A percentile compares a stretch with the other conserved stretches of the same genome.
Conservation (phyloP, 2,888 invertebrate genomes). For the Drosophila kokeensis region DNA sequence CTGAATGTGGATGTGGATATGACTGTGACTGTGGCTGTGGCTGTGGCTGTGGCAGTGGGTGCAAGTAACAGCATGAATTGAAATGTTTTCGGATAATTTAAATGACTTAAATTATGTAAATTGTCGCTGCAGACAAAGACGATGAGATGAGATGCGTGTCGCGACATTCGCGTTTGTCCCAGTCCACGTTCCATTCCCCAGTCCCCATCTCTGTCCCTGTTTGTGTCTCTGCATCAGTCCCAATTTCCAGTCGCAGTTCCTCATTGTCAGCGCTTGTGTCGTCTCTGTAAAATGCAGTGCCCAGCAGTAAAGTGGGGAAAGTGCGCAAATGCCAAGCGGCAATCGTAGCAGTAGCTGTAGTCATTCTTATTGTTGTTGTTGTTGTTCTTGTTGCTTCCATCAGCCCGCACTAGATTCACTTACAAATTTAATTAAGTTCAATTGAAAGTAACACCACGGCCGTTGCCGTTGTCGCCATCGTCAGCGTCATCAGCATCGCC, state of each 20-base stretch:
- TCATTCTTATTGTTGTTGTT: neutral
- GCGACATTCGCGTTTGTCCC: constrained; percentile 32
- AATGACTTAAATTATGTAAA: constrained; percentile 84
- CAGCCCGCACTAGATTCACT: constrained; percentile 85
- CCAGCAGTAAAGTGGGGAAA: constrained; percentile 23
- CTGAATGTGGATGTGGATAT: constrained; percentile 5
- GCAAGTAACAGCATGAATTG: constrained; percentile 64
- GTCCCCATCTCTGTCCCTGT: neutral
- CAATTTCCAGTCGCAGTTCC: constrained; percentile 34
- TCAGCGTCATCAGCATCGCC: constrained; percentile 19
- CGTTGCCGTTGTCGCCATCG: constrained; percentile 36
- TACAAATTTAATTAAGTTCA: constrained; percentile 85
- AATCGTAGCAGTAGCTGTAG: constrained; percentile 7
- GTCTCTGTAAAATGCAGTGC: constrained; percentile 46
- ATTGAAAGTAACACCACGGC: constrained; percentile 82
- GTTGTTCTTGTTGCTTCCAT: constrained; percentile 12
- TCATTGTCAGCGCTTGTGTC: constrained; percentile 56
- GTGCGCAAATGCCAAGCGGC: constrained; percentile 16
- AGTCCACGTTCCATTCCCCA: constrained; percentile 17
- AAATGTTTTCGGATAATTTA: constrained; percentile 82
- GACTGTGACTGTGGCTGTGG: constrained; percentile 24
- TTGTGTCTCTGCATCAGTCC: neutral
- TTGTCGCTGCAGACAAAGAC: constrained; percentile 80
- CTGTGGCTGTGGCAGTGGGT: constrained; percentile 41
- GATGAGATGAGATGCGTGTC: constrained; percentile 27